phyloP scores from a whole-genome alignment of 2,113 vertebrate species.

The Calonectris borealis region DNA sequence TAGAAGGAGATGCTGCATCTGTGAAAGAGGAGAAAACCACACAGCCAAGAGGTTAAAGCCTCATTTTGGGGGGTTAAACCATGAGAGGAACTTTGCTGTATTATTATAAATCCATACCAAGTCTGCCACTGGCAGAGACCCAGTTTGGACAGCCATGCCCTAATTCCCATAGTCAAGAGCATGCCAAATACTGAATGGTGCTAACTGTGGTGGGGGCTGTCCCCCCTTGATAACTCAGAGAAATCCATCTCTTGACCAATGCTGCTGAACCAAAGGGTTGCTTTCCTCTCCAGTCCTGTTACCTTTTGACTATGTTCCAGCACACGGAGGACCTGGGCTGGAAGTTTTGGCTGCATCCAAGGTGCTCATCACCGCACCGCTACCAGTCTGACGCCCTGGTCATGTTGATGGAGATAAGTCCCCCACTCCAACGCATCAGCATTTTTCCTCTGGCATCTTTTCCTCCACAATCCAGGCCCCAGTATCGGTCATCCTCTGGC shows the following conservation, averaged over 20 bases:
- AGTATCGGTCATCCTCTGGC: neutral
- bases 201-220: neutral
- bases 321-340: neutral
- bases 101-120: neutral
- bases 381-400: neutral
- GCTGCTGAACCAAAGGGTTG: neutral
- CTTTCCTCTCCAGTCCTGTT: neutral
- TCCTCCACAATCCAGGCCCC: neutral
- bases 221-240: neutral
- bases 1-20: neutral
- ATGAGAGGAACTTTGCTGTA: neutral
- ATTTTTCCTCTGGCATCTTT: neutral
- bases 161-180: neutral
- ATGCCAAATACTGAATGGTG: neutral
- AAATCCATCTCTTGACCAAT: neutral
- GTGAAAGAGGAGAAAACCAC: neutral
- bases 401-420: neutral
- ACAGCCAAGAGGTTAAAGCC: neutral
- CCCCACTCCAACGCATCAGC: rapidly evolving
- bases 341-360: neutral
- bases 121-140: neutral
- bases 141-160: neutral
- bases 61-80: neutral
- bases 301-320: neutral
- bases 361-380: neutral